phyloP scores from a whole-genome alignment of 2,888 invertebrate genomes.

The Eilema griseolum region DNA sequence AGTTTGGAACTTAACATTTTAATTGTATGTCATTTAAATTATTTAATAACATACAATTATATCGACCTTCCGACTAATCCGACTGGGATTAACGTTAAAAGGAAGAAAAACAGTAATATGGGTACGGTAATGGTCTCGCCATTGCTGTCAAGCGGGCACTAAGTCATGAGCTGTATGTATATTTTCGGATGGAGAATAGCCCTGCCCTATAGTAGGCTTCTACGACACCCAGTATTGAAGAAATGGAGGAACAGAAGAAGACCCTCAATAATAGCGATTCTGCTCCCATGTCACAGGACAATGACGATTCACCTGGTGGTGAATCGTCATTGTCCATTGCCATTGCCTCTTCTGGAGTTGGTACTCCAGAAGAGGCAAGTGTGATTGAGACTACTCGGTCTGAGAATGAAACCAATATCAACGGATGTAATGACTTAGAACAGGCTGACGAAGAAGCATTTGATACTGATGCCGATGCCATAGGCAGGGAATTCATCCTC shows the following conservation, averaged over 20 bases:
- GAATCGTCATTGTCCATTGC: no score
- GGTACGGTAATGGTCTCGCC: no score
- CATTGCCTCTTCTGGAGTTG: no score
- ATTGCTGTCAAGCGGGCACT: no score
- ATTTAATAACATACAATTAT: not conserved
- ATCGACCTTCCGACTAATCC: no score
- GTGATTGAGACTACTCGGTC: slow-evolving; percentile 89
- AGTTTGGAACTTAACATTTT: not conserved
- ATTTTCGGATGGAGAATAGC: no score
- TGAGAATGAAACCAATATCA: slow-evolving; percentile 88
- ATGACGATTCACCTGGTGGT: slow-evolving; percentile 87
- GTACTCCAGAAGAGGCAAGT: slow-evolving; percentile 84
- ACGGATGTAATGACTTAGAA: slow-evolving; percentile 79
- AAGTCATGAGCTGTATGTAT: no score
- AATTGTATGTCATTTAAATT: not conserved
- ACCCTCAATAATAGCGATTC: slow-evolving; percentile 85
- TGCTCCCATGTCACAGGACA: slow-evolving; percentile 87
- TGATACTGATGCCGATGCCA: slow-evolving; percentile 81
- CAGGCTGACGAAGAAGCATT: slow-evolving; percentile 79
- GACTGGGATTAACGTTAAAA: no score
- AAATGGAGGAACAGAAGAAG: slow-evolving; percentile 92
- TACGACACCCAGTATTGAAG: no score
- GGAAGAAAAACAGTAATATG: no score
- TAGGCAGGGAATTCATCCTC: no score
- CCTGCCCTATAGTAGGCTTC: no score